Evolutionary conservation across 2,888 invertebrate species (phyloP).

Genomic region (Drosophila quinaria): DNA sequence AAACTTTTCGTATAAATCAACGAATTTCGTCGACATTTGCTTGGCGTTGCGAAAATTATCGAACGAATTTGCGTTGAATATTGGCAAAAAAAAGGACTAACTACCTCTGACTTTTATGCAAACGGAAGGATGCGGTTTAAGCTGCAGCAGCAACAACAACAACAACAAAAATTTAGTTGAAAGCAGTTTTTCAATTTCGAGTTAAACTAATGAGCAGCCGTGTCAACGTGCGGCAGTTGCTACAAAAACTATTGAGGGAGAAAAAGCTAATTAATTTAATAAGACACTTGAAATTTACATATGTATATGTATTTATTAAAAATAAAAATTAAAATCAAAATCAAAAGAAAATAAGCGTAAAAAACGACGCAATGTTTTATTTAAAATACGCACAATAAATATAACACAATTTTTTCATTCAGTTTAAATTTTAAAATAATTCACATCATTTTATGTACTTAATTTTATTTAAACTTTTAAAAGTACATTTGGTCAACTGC

Average conservation of each 20-base stretch:
- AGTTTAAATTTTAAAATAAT: too few species aligned
- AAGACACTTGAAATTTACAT: background rate
- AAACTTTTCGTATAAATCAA: slow-evolving; percentile 82
- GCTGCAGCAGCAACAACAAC: slow-evolving; percentile 11
- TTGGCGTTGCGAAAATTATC: slow-evolving; percentile 50
- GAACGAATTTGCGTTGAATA: slow-evolving; percentile 33
- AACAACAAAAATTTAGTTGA: slow-evolving; percentile 16
- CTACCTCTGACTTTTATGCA: slow-evolving; percentile 32
- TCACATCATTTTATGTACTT: too few species aligned
- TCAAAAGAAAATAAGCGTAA: background rate
- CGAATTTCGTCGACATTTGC: slow-evolving; percentile 73
- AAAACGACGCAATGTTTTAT: background rate
- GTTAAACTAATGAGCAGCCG: slow-evolving; percentile 10
- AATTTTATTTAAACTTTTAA: too few species aligned
- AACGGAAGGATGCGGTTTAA: slow-evolving; percentile 36
- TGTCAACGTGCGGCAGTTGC: background rate
- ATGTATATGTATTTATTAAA: too few species aligned
- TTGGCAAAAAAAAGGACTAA: slow-evolving; percentile 56
- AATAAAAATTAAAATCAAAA: background rate
- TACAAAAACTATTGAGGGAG: background rate
- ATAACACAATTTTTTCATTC: too few species aligned
- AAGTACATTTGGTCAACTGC: too few species aligned
- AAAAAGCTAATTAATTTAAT: background rate
- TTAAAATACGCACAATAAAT: too few species aligned
- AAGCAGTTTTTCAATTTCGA: slow-evolving; percentile 7